Evolutionary conservation across 2,888 invertebrate genomes (phyloP), one percentile per base, ranked within the genome.

Genomic region (Eucera pruinosa): DNA sequence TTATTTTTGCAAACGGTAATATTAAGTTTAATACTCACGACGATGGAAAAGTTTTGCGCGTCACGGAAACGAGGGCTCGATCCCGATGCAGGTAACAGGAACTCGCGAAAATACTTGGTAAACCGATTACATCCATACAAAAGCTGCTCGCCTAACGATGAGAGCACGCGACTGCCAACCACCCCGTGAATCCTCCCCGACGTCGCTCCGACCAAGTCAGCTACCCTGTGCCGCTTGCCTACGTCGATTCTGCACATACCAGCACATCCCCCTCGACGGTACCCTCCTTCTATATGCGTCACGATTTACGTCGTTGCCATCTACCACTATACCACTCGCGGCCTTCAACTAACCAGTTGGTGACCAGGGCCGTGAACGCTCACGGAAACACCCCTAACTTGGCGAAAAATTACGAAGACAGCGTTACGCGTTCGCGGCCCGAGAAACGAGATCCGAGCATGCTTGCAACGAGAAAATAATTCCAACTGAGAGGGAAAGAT

Each of bases 111-210:
- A 77, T 78, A 69, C 64, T 81, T 67, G 58, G 60, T 62, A 69
- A 62, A 62, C 72, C 80, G 82, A 82, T 85, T 86, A 85, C 82
- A 84, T 89, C 83, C 82, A 65, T 80, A 78, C 67, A 73, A 81
- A 80, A 77, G 78, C 78, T 86, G 84, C 86, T 88, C 89, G 84
- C 83, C 86, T 79, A 81, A 76, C 84, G 82, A 84, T 76, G 82
- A 76, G 77, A 89, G 83, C 89, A 90, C 89, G 90, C 89, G 88
- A 89, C 89, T 89, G 82, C 84, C 82, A 81, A 84, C 80, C 81
- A 62, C 67, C 82, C 82, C 64, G 80, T 78, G 80, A 77, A 82
- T 83, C 78, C 80, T 72, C 68, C 47, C 45, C 43, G 76, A 43
- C 57, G 57, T 43, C 20, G 69, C 67, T 75, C 69, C 72, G 71